A percentile compares a stretch with the other conserved stretches of the same genome.
These are phyloP conservation scores for Dorcus hopei DNA, from an alignment of 2,888 invertebrate species.

Conservation along the genomic window DNA sequence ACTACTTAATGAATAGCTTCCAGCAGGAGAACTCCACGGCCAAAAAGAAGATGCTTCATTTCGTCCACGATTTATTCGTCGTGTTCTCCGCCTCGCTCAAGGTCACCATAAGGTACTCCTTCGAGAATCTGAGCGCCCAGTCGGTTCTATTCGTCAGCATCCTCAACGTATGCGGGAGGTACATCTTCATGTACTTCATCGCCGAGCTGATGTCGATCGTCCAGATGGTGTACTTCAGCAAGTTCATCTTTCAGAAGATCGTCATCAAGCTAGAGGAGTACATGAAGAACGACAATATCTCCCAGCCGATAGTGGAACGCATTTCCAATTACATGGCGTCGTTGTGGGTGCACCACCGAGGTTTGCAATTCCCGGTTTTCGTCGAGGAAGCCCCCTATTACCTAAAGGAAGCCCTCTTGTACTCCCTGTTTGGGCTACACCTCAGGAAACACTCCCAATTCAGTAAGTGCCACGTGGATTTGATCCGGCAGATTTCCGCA, in stretches of 20 bases:
- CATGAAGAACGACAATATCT: constrained; percentile 12
- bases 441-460: constrained; percentile 28
- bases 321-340: constrained; percentile 17
- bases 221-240: constrained; percentile 12
- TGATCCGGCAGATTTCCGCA: constrained; percentile 31
- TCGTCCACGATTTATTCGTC: too few relatives aligned
- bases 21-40: too few relatives aligned
- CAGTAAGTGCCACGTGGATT: constrained; percentile 28
- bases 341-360: constrained; percentile 13
- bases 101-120: too few relatives aligned
- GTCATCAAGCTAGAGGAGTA: constrained; percentile 15
- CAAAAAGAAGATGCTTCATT: too few relatives aligned
- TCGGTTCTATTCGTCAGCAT: constrained; percentile 8
- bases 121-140: not conserved
- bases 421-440: constrained; percentile 32
- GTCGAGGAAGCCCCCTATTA: constrained; percentile 31
- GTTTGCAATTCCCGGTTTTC: constrained; percentile 24
- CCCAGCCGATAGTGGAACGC: constrained; percentile 16
- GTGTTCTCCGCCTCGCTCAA: too few relatives aligned
- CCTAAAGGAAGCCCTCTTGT: constrained; percentile 29
- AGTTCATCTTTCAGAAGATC: constrained; percentile 12
- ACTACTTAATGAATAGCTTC: too few relatives aligned
- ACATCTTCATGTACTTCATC: constrained; percentile 12
- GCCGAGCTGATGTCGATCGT: constrained; percentile 17
- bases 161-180: constrained; percentile 6